phyloP scores from a whole-genome alignment of 2,113 vertebrate species.

The Corydoras maculifer region DNA sequence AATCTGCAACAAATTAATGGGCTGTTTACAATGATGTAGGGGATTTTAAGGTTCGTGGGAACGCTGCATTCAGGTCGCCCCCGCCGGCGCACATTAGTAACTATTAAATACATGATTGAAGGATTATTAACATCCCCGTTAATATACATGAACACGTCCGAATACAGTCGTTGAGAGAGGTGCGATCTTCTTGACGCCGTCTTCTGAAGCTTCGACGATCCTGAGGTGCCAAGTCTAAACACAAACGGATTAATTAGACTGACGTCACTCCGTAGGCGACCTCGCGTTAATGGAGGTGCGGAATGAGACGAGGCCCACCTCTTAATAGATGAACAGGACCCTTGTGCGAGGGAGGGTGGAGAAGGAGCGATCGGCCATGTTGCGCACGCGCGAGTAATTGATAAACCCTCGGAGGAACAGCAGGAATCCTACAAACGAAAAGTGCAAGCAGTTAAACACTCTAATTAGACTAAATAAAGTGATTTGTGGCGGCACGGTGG shows the following conservation, averaged over 20 bases:
- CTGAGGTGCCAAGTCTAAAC: constrained; percentile 33
- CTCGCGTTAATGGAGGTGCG: no score
- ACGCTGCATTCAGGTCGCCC: constrained; percentile 51
- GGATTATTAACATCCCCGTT: constrained; percentile 52
- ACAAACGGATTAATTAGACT: constrained; percentile 14
- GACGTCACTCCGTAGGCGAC: no score
- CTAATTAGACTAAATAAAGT: no score
- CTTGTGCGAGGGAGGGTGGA: constrained; percentile 89
- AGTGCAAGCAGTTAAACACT: neutral
- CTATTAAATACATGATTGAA: constrained; percentile 55
- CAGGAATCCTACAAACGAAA: constrained; percentile 74
- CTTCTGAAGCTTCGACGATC: constrained; percentile 15
- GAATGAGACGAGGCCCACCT: constrained; percentile 59
- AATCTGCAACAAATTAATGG: neutral
- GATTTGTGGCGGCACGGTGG: no score
- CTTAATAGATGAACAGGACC: constrained; percentile 98
- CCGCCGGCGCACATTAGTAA: constrained; percentile 61
- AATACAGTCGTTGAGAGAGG: no score
- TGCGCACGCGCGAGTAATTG: constrained; percentile 96
- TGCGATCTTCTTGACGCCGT: no score
- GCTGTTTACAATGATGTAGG: constrained; percentile 1
- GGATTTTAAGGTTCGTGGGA: constrained; percentile 33
- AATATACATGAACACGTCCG: constrained; percentile 46
- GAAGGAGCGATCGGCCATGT: constrained; percentile 88
- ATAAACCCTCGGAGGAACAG: constrained; percentile 97